phyloP scores from a whole-genome alignment of 2,113 vertebrate species.

The Nestor notabilis region DNA sequence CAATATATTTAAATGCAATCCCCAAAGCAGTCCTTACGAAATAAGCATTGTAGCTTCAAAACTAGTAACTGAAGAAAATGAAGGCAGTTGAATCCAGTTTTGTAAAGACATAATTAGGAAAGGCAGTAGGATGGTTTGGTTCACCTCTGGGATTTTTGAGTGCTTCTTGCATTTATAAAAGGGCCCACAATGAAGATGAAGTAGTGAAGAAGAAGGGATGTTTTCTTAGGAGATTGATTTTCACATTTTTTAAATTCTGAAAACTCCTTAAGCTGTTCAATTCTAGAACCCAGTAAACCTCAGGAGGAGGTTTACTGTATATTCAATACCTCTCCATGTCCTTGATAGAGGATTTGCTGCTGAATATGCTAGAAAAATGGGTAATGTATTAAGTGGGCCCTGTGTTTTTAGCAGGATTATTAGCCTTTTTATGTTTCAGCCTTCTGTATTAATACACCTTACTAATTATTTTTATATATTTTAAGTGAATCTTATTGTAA shows the following conservation, averaged over 20 bases:
- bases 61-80: neutral
- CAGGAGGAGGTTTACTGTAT: neutral
- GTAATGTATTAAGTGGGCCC: neutral
- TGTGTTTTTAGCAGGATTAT: neutral
- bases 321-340: neutral
- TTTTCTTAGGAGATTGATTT: neutral
- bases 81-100: neutral
- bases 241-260: neutral
- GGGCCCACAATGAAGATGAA: neutral
- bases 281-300: neutral
- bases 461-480: neutral
- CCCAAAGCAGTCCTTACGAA: neutral
- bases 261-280: neutral
- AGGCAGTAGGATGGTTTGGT: neutral
- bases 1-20: neutral
- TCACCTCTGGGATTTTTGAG: neutral
- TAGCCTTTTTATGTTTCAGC: neutral
- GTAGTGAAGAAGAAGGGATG: neutral
- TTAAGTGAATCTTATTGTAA: neutral
- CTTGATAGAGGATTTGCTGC: neutral
- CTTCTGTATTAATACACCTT: neutral
- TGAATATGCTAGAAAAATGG: neutral
- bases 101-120: neutral
- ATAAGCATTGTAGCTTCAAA: neutral
- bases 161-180: neutral